Evolutionary conservation across 2,113 vertebrate species (phyloP), one percentile per base, ranked within the genome.

Genomic region (Erinaceus europaeus): DNA sequence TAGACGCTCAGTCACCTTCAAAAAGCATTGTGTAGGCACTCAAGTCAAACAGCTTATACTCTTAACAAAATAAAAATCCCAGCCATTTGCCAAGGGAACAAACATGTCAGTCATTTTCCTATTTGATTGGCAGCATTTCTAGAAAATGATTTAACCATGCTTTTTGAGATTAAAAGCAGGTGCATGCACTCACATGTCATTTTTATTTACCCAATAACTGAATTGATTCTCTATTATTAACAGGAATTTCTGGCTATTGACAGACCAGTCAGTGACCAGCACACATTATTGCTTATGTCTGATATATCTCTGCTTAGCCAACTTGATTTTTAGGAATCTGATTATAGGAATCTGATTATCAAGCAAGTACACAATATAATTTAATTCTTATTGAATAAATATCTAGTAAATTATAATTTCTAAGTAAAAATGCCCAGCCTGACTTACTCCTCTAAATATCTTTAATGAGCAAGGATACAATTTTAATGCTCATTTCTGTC

Each of bases 1-100:
- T 27, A 69, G 42, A 71, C 42, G 75, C 87, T 64, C 73, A 76
- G 78, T 93, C 71, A 85, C 82, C 90, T 84, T 92, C 68, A 40
- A 68, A 88, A 81, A 76, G 38, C 42, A 67, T 27, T 32, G 55
- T 40, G 13, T 42, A 92, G 81, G 84, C 36, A 59, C 27, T 4
- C 25, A 82, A 81, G 64, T 36, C 81, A 94, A 91, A 87, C 21
- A 84, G 71, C 50, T 75, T 62, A 67, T 20, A 78, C 21, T 38
- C n/a, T n/a, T 68, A 84, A 88, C 65, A 92, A 73, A 93, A 87
- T 87, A 74, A 52, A 25, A 44, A 84, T 73, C 50, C 9, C 36
- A 83, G 67, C 57, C 71, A 68, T 73, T 79, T 93, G 93, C 79
- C 36, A 44, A 32, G 23, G 72, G 40, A 88, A 38, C n/a, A 86